Base-by-base conservation (phyloP, 2,888 invertebrate species). In the Aplocera efformata region DNA sequence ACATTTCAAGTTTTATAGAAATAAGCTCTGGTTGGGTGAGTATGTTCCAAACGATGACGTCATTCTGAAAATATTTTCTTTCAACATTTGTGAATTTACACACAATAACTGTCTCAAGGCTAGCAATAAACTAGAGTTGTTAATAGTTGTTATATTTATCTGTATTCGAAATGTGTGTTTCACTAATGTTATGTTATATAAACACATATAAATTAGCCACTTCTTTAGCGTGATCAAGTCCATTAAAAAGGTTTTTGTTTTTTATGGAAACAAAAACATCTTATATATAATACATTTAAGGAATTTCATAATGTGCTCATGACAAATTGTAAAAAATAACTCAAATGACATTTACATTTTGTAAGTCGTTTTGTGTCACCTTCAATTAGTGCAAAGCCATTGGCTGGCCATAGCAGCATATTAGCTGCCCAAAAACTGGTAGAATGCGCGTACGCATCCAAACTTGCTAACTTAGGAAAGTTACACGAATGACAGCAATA, bases 401-500 rank as follows among this genome's bases (percentile, higher is more conserved):
- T 22, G 27, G 23, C 26, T 31, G 38, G 20, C 25, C 24, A 34
- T 1, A 56, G 65, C 60, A 39, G 45, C 70, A 67, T 73, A 58
- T 70, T 76, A 73, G 63, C 45, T 32, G 38, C 62, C 48, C 56
- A 45, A 60, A 45, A 60, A 58, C 42, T 49, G 36, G 59, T 67
- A 64, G 72, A 70, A 72, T 68, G 67, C 60, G 47, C 42, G 38
- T 48, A 42, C 48, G 43, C 58, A 65, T 61, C 50, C 43, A 60
- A 56, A 60, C 60, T 52, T 56, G 20, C 42, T 44, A 42, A 58
- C 50, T 36, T 60, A 66, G 61, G 61, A 72, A 75, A 76, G 65
- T 60, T 61, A 63, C 57, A 65, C 60, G 57, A 62, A 67, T 60
- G 59, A 56, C 53, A 43, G 53, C 56, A 57, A 62, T 71, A 64